phyloP scores from a whole-genome alignment of 2,888 invertebrate genomes.

The Andrena dorsata region DNA sequence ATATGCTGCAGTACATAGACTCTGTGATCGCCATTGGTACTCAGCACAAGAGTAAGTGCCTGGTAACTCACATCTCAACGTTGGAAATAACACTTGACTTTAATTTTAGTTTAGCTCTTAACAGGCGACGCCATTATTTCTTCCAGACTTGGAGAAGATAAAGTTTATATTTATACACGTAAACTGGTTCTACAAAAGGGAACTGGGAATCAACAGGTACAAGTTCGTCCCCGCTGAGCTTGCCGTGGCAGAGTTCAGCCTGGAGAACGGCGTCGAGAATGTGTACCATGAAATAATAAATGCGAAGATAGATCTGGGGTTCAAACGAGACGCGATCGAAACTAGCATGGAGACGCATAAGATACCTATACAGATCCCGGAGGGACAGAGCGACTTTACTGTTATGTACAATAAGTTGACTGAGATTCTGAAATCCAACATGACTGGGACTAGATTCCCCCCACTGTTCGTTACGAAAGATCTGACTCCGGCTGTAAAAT shows the following conservation, averaged over 20 bases:
- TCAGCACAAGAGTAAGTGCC: slow-evolving; percentile 4
- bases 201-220: slow-evolving; percentile 46
- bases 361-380: slow-evolving; percentile 82
- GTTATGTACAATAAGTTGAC: slow-evolving; percentile 84
- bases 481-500: slow-evolving; percentile 45
- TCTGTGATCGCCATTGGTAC: slow-evolving; percentile 20
- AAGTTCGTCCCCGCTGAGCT: slow-evolving; percentile 86
- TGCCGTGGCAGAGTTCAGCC: slow-evolving; percentile 85
- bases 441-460: slow-evolving; percentile 73
- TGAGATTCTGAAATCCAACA: slow-evolving; percentile 80
- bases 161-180: slow-evolving; percentile 82
- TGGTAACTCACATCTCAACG: background rate
- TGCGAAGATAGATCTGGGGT: slow-evolving; percentile 84
- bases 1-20: slow-evolving; percentile 30
- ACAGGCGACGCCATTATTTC: background rate
- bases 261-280: slow-evolving; percentile 84
- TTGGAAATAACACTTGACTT: background rate
- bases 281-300: slow-evolving; percentile 83
- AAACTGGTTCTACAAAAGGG: slow-evolving; percentile 80
- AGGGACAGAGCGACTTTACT: slow-evolving; percentile 78
- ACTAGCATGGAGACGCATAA: slow-evolving; percentile 85
- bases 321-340: slow-evolving; percentile 83
- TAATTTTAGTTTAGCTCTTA: background rate
- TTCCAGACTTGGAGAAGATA: slow-evolving; percentile 71
- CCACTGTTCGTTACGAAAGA: slow-evolving; percentile 84